A percentile compares a stretch with the other conserved stretches of the same genome.
Evolutionary conservation across 2,113 vertebrate species (phyloP).

Genomic region (Circaetus cinerascens): DNA sequence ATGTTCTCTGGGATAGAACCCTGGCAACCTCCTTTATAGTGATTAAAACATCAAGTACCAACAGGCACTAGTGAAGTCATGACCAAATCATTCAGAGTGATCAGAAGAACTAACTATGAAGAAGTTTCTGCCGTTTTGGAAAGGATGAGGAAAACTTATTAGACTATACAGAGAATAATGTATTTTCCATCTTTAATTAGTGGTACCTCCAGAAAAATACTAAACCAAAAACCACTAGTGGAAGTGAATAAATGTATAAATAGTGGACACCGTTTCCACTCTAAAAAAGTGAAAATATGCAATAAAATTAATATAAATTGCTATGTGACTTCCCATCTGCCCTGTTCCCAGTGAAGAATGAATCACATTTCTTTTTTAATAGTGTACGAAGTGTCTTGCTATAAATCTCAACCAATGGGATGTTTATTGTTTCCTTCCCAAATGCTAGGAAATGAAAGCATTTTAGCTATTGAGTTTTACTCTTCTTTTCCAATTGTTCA

Average conservation of each 20-base stretch:
- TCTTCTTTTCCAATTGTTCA: neutral
- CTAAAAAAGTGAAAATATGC: neutral
- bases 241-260: neutral
- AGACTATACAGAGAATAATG: neutral
- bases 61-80: neutral
- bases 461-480: neutral
- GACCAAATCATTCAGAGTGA: neutral
- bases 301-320: neutral
- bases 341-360: neutral
- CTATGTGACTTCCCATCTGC: neutral
- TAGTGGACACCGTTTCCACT: neutral
- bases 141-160: neutral
- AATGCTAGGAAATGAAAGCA: neutral
- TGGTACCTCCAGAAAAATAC: neutral
- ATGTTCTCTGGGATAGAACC: neutral
- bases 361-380: neutral
- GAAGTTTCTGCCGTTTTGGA: neutral
- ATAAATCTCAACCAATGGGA: neutral
- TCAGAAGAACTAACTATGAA: neutral
- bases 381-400: neutral
- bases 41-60: neutral
- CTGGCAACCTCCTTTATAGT: neutral
- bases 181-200: neutral
- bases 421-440: neutral
- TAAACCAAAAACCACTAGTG: neutral